Conservation (phyloP, 2,113 vertebrate genomes). For the Cervus canadensis region DNA sequence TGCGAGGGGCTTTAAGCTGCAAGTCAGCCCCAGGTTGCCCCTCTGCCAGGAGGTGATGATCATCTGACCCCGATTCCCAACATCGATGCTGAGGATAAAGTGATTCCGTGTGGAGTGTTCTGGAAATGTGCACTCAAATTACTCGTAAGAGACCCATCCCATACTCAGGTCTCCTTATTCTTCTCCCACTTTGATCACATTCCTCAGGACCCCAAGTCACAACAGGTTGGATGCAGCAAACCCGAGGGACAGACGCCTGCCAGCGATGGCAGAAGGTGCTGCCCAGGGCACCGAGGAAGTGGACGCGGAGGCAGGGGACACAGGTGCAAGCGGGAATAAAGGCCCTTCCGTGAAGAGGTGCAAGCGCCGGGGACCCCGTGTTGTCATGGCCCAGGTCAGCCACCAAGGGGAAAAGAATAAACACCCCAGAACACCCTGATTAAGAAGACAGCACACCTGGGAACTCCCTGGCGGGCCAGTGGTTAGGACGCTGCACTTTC, state of each 20-base stretch:
- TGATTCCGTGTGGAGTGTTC: rapidly evolving
- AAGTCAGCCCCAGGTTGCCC: not conserved
- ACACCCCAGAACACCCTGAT: not conserved
- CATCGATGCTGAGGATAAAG: not conserved
- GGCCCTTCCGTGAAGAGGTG: not conserved
- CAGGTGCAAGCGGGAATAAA: not conserved
- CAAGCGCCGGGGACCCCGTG: rapidly evolving
- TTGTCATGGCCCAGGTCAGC: not conserved
- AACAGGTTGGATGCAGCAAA: not conserved
- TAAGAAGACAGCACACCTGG: not conserved
- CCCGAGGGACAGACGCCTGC: not conserved
- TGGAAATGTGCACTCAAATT: not conserved
- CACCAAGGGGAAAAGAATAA: rapidly evolving
- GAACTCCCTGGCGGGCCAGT: not conserved
- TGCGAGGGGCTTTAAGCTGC: not conserved
- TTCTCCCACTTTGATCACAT: not conserved
- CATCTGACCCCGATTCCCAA: not conserved
- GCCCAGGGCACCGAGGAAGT: not conserved
- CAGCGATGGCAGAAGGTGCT: rapidly evolving
- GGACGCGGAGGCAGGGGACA: not conserved
- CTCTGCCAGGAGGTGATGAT: no score
- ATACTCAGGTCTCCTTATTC: rapidly evolving
- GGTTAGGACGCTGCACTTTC: not conserved
- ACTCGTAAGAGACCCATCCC: rapidly evolving
- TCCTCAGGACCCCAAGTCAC: not conserved